Evolutionary conservation across 1,140 invertebrate species (phyloP).

Genomic region (Reticulitermes speratus): DNA sequence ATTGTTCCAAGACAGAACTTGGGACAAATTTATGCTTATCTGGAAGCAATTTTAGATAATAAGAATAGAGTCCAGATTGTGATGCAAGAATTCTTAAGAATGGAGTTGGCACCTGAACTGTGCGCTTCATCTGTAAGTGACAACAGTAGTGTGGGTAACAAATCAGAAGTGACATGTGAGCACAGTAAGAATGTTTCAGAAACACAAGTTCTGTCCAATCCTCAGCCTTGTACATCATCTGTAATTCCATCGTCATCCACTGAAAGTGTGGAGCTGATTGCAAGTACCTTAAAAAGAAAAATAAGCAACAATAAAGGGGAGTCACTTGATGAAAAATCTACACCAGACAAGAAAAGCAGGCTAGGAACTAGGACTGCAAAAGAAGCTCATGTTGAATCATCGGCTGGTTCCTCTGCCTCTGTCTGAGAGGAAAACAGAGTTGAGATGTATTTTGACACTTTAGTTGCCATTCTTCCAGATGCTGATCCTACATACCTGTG

Average conservation of each 20-base stretch:
- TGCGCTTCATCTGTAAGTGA: not conserved
- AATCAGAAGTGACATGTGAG: no score
- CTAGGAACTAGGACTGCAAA: not conserved
- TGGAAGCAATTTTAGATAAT: conserved; percentile 26
- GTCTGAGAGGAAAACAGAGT: not conserved
- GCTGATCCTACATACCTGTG: conserved; percentile 57
- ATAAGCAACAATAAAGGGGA: not conserved
- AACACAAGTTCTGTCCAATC: not conserved
- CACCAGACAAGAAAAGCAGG: not conserved
- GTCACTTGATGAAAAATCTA: not conserved
- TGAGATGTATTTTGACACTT: conserved; percentile 42
- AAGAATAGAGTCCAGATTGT: conserved; percentile 29
- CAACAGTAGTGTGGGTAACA: not conserved
- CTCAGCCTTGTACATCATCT: not conserved
- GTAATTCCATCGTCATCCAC: not conserved
- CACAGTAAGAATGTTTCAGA: not conserved
- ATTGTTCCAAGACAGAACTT: conserved; percentile 22
- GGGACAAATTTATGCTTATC: conserved; percentile 29
- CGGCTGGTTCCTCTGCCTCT: not conserved
- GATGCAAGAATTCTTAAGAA: conserved; percentile 22
- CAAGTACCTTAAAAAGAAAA: not conserved
- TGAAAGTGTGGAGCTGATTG: not conserved
- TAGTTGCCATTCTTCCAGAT: conserved; percentile 47
- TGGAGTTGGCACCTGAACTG: not conserved
- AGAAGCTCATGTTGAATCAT: not conserved